These are phyloP conservation scores for Sebastes steindachneri DNA, from an alignment of 2,797 vertebrate species.

Conservation along the genomic window DNA sequence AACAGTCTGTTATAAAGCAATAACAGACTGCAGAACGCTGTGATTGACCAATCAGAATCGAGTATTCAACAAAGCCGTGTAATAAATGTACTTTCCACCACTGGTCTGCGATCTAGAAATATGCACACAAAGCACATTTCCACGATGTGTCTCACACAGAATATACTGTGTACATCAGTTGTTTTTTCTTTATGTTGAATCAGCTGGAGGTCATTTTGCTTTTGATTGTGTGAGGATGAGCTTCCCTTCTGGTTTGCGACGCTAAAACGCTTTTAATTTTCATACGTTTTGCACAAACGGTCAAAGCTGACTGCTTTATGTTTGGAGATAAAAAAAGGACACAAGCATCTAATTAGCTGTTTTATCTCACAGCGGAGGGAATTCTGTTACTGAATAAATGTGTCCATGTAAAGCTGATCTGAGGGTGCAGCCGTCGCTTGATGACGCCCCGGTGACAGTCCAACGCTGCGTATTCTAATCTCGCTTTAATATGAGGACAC, in stretches of 20 bases:
- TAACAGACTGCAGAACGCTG: no score
- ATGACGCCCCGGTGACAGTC: background rate
- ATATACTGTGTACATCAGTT: background rate
- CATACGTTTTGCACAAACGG: background rate
- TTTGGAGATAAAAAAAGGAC: conserved; percentile 23
- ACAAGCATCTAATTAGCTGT: background rate
- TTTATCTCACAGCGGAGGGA: conserved; percentile 10
- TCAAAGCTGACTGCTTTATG: background rate
- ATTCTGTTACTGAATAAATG: conserved; percentile 13
- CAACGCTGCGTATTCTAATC: conserved; percentile 19
- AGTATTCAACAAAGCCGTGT: no score
- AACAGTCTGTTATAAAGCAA: no score
- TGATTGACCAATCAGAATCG: no score
- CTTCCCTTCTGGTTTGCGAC: background rate
- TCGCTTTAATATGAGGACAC: conserved; percentile 31
- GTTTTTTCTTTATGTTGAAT: background rate
- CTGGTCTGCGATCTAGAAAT: background rate
- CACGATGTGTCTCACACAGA: background rate
- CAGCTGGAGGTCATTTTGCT: conserved; percentile 8
- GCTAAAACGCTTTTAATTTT: conserved; percentile 3
- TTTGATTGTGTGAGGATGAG: background rate
- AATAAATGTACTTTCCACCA: no score
- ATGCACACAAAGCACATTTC: conserved; percentile 4
- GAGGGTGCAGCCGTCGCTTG: background rate
- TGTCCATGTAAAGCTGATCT: conserved; percentile 4